Evolutionary conservation across 2,888 invertebrate species (phyloP).

Genomic region (Itoplectis maculator): DNA sequence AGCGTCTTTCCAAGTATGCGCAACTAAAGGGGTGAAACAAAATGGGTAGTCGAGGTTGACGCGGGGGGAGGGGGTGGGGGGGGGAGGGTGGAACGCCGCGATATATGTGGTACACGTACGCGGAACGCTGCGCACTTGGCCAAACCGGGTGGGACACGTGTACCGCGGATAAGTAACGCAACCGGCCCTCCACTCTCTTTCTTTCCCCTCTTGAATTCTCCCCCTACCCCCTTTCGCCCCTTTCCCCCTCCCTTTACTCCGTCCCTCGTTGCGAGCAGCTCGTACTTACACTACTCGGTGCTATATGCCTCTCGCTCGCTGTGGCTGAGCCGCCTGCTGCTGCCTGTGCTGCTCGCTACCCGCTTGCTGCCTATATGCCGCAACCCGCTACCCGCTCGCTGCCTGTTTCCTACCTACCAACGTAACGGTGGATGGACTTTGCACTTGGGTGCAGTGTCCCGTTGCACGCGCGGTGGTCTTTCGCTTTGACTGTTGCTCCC

Average conservation of each 20-base stretch:
- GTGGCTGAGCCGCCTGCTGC: no score
- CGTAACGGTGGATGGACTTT: slow-evolving; percentile 65
- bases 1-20: slow-evolving; percentile 51
- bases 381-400: no score
- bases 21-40: slow-evolving; percentile 33
- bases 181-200: slow-evolving; percentile 55
- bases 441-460: slow-evolving; percentile 65
- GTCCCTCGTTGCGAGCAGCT: slow-evolving; percentile 53
- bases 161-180: slow-evolving; percentile 83
- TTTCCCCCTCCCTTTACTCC: slow-evolving; percentile 22
- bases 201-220: slow-evolving; percentile 51
- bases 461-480: slow-evolving; percentile 41
- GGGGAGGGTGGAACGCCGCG: slow-evolving; percentile 1
- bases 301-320: not conserved
- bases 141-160: slow-evolving; percentile 83
- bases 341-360: no score
- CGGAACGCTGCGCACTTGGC: slow-evolving; percentile 73
- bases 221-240: slow-evolving; percentile 23
- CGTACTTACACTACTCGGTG: slow-evolving; percentile 56
- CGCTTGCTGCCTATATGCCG: no score
- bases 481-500: slow-evolving; percentile 54
- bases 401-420: not conserved
- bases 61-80: slow-evolving; percentile 22
- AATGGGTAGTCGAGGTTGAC: no score
- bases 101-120: slow-evolving; percentile 61